Conservation (phyloP, 2,113 vertebrate genomes). For the Prunella fulvescens region DNA sequence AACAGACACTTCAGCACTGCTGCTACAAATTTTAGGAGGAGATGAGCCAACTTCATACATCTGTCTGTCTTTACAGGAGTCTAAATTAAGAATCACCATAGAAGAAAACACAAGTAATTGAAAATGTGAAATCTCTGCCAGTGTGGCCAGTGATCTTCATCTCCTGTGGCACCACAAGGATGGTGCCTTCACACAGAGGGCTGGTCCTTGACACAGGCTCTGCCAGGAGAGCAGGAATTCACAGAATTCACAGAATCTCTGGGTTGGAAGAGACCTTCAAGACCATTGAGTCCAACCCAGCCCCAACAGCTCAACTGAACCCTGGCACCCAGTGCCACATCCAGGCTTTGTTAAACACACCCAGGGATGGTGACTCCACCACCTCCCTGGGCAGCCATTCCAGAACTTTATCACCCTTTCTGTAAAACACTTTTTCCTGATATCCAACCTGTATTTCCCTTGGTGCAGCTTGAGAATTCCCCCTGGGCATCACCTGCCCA, state of each 20-base stretch:
- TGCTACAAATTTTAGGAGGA: neutral
- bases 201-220: neutral
- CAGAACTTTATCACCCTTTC: neutral
- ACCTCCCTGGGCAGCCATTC: neutral
- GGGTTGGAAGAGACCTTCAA: neutral
- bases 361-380: neutral
- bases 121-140: neutral
- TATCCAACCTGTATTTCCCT: neutral
- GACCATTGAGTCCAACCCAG: neutral
- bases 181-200: neutral
- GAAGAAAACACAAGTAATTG: neutral
- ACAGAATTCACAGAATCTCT: neutral
- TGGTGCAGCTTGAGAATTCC: neutral
- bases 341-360: neutral
- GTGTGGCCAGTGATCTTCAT: neutral
- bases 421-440: fast-evolving
- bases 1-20: neutral
- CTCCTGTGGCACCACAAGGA: neutral
- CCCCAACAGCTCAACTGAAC: neutral
- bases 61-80: neutral
- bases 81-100: neutral
- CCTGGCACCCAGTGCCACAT: neutral
- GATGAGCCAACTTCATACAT: neutral
- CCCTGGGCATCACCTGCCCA: neutral
- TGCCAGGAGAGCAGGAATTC: neutral